Percentiles rank a stretch among this genome's conserved stretches.
These are phyloP conservation scores for Sylvia borin DNA, from an alignment of 2,797 vertebrate genomes.

Conservation along the genomic window DNA sequence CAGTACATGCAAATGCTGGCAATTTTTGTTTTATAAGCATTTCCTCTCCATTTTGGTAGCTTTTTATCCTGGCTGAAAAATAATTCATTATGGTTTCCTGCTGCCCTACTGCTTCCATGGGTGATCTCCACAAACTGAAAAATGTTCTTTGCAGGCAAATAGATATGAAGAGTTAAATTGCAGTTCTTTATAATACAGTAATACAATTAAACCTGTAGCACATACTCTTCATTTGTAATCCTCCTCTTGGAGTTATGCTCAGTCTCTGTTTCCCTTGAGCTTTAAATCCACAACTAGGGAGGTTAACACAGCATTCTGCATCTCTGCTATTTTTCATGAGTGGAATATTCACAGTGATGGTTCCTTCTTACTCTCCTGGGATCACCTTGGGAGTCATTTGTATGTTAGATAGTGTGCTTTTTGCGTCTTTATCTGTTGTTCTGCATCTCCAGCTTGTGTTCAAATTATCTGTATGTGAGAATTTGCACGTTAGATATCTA, in stretches of 20 bases:
- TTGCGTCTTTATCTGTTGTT: not conserved
- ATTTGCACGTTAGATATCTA: accelerated
- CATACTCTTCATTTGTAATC: accelerated
- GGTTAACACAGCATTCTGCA: accelerated
- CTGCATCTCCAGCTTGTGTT: not conserved
- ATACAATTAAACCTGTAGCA: not conserved
- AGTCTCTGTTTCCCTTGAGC: accelerated
- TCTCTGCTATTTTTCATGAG: accelerated
- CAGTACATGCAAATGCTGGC: not conserved
- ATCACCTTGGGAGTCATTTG: not conserved
- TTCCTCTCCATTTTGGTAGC: not conserved
- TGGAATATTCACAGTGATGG: not conserved
- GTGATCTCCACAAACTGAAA: not conserved
- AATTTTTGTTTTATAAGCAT: not conserved
- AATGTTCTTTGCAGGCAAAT: not conserved
- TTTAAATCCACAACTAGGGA: not conserved
- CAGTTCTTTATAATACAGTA: not conserved
- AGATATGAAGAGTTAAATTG: not conserved
- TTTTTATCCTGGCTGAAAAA: not conserved
- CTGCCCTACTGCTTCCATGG: not conserved
- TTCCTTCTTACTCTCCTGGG: not conserved
- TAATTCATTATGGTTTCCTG: not conserved
- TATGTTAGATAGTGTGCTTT: not conserved
- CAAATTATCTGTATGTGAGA: not conserved
- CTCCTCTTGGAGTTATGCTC: not conserved